phyloP scores from a whole-genome alignment of 92 coral and sea anemone species.

The Porites evermanni region DNA sequence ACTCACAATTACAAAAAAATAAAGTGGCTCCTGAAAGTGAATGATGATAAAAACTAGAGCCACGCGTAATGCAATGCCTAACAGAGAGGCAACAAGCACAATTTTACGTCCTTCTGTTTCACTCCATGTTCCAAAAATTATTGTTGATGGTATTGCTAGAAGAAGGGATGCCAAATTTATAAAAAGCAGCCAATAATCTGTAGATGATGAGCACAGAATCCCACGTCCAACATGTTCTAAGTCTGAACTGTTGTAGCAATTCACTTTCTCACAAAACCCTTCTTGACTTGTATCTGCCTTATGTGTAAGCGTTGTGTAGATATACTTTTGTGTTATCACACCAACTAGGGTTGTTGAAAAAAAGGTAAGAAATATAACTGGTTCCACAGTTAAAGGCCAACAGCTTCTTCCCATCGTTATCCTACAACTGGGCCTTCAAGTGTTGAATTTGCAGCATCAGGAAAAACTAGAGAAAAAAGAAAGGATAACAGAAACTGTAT shows the following conservation, averaged over 20 bases:
- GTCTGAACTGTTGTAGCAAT: neutral
- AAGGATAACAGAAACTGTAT: neutral
- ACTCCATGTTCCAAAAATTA: constrained; percentile 58
- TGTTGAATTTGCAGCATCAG: neutral
- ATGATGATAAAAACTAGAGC: constrained; percentile 20
- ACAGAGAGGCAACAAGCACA: constrained; percentile 26
- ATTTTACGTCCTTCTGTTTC: constrained; percentile 52
- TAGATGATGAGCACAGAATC: neutral
- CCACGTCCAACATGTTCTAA: constrained; percentile 6
- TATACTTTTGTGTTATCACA: constrained; percentile 31
- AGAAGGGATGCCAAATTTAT: constrained; percentile 35
- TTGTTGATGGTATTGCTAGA: constrained; percentile 32
- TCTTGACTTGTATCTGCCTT: neutral
- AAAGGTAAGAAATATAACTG: constrained; percentile 33
- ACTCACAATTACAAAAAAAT: constrained; percentile 34
- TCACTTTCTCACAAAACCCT: neutral
- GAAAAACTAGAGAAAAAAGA: neutral
- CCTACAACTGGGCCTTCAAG: neutral
- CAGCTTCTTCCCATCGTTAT: neutral
- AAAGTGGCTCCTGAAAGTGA: constrained; percentile 26
- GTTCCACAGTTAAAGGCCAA: constrained; percentile 45
- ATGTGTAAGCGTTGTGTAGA: neutral
- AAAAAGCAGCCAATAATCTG: constrained; percentile 45
- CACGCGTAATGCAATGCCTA: constrained; percentile 38
- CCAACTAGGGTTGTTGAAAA: constrained; percentile 45